phyloP scores from a whole-genome alignment of 2,113 vertebrate genomes.

The Corythornis vintsioides region DNA sequence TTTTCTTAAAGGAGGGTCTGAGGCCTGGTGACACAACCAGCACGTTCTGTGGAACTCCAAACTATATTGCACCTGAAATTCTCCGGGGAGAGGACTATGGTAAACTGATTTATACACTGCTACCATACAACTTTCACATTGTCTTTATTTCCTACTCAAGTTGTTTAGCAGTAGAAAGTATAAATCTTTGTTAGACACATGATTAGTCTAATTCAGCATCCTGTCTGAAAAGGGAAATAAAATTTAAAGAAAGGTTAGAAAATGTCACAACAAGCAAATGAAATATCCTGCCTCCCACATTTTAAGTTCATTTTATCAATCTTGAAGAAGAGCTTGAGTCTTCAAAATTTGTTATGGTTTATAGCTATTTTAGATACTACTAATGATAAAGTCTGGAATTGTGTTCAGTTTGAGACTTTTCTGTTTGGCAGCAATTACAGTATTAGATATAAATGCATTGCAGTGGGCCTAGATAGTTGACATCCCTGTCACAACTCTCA shows the following conservation, averaged over 20 bases:
- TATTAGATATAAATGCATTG: neutral
- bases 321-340: neutral
- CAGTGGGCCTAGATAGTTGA: neutral
- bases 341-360: neutral
- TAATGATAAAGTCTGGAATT: neutral
- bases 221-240: neutral
- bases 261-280: neutral
- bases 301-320: neutral
- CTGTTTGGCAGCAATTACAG: neutral
- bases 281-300: neutral
- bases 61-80: conserved; percentile 99
- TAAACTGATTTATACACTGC: conserved; percentile 70
- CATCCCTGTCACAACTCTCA: neutral
- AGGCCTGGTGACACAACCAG: conserved; percentile 98
- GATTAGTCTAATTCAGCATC: neutral
- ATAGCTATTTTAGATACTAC: neutral
- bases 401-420: neutral
- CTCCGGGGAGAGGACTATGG: conserved; percentile 97
- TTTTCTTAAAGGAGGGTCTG: conserved; percentile 88
- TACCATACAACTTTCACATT: neutral
- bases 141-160: neutral
- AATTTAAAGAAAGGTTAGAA: neutral
- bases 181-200: neutral
- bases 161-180: neutral
- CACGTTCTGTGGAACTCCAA: conserved; percentile 98